Evolutionary conservation across 2,888 invertebrate genomes (phyloP), one percentile per base, ranked within the genome.

Genomic region (Archips xylosteana): DNA sequence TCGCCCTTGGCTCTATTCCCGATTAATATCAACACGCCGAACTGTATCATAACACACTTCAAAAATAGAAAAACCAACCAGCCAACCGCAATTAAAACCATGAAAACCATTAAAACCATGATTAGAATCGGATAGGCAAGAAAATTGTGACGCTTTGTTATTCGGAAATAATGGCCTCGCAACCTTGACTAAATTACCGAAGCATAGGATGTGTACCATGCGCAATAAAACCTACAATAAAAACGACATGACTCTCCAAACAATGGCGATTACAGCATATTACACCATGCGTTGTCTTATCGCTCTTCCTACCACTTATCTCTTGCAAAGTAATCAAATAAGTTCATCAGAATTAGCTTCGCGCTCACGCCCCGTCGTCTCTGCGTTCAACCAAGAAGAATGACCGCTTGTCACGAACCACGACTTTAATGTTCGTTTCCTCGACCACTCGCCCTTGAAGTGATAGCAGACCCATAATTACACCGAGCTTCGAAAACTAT

Each of bases 381-480:
- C 75, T 75, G 79, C 78, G 78, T 10, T 10, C 32, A 57, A 12
- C 32, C 81, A 81, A 77, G 78, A 78, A 69, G 82, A 83, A 89
- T 85, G 47, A 80, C 34, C 57, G 8, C 64, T 23, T 76, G 84
- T 85, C 88, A 88, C 88, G 87, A 77, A 77, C 81, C 78, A 79
- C 81, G 81, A 79, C 76, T 82, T 82, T 79, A 47, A 15, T 76
- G 71, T 77, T 77, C 71, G 62, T 78, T 71, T 74, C 76, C 78
- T 79, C 71, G 75, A 78, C 75, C 75, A 74, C 76, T 78, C 81
- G 84, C 84, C 87, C 85, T 86, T 86, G 84, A 76, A 80, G 75
- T 78, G 76, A 76, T 80, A 76, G 75, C 76, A 74, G 76, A 71
- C 36, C 75, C 73, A 75, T 84, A 84, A 83, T 83, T 82, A 81